Conservation (phyloP, 2,797 vertebrate species). For the Hydrolagus colliei region DNA sequence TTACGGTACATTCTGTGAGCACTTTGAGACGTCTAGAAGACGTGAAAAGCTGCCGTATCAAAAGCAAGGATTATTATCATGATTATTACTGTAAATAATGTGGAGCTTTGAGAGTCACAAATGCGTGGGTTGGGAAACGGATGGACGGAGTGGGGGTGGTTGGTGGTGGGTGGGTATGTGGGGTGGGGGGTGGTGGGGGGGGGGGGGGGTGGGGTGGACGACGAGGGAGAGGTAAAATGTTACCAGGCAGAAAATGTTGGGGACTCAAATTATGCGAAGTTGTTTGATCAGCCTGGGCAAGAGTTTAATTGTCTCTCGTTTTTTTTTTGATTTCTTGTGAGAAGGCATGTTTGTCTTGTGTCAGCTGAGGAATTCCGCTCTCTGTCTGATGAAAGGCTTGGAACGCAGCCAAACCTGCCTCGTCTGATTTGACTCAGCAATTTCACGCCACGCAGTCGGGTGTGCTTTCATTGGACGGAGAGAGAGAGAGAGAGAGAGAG, state of each 20-base stretch:
- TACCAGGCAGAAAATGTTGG: not conserved
- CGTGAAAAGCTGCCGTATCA: too few relatives aligned
- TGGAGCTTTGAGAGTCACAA: too few relatives aligned
- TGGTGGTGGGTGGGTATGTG: too few relatives aligned
- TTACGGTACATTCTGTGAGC: too few relatives aligned
- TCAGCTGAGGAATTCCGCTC: not conserved
- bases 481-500: constrained; percentile 46
- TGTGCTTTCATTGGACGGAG: not conserved
- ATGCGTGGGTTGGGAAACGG: too few relatives aligned
- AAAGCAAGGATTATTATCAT: too few relatives aligned
- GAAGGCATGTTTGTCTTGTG: not conserved
- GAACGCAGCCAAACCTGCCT: not conserved
- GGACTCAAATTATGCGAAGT: not conserved
- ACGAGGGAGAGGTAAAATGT: not conserved
- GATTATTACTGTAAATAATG: too few relatives aligned
- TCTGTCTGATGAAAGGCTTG: not conserved
- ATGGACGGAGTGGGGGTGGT: too few relatives aligned
- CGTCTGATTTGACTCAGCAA: not conserved
- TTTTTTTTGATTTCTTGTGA: not conserved
- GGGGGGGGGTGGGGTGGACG: too few relatives aligned
- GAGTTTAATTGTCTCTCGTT: not conserved
- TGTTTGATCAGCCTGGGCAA: not conserved
- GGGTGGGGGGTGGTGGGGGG: too few relatives aligned
- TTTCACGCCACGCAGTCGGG: not conserved
- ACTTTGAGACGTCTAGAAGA: too few relatives aligned